Conservation (phyloP, 2,113 vertebrate species). For the Morone saxatilis region DNA sequence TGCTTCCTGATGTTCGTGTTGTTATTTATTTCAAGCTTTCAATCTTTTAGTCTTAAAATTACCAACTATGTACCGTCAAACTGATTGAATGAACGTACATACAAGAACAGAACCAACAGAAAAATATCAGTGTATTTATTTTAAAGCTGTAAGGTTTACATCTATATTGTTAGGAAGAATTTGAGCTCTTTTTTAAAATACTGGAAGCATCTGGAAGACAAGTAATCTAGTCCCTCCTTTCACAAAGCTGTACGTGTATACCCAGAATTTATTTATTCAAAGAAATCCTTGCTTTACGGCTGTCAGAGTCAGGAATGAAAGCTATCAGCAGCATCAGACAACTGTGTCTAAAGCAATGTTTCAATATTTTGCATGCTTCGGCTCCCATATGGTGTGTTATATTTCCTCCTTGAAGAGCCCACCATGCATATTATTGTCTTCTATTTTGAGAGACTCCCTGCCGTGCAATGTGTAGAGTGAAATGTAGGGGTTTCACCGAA, state of each 20-base stretch:
- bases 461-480: slow-evolving; percentile 54
- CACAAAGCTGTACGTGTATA: not conserved
- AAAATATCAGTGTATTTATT: not conserved
- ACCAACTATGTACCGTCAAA: not conserved
- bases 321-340: slow-evolving; percentile 58
- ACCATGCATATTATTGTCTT: slow-evolving; percentile 82
- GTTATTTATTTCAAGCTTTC: slow-evolving; percentile 7
- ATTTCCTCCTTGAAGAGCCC: slow-evolving; percentile 61
- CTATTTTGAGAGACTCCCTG: slow-evolving; percentile 78
- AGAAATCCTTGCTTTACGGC: slow-evolving; percentile 20
- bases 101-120: not conserved
- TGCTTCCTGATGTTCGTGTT: not conserved
- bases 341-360: slow-evolving; percentile 60
- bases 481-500: slow-evolving; percentile 62
- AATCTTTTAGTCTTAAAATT: slow-evolving; percentile 1
- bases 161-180: slow-evolving; percentile 4
- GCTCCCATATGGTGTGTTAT: slow-evolving; percentile 63
- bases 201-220: not conserved
- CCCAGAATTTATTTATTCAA: slow-evolving; percentile 10
- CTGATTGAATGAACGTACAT: not conserved
- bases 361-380: slow-evolving; percentile 51
- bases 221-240: slow-evolving; percentile 5
- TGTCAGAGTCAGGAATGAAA: slow-evolving; percentile 36
- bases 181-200: slow-evolving; percentile 21
- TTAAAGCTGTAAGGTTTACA: slow-evolving; percentile 8